Evolutionary conservation across 2,888 invertebrate species (phyloP).

Genomic region (Andrena hattorfiana): DNA sequence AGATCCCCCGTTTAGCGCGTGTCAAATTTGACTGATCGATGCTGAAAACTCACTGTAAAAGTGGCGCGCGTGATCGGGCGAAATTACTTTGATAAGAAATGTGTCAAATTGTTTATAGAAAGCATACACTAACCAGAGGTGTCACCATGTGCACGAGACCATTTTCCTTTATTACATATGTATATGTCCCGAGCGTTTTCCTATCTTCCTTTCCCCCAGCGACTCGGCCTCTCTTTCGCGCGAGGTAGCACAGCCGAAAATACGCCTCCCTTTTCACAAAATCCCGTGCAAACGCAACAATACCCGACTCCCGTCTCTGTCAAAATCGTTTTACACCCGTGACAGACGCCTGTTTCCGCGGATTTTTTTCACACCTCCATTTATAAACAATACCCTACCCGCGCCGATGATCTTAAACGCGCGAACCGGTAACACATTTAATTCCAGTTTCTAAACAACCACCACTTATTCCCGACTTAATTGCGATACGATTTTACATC

Average conservation of each 20-base stretch:
- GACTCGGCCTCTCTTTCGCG: slow-evolving; percentile 23
- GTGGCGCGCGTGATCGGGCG: neutral
- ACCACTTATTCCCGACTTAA: slow-evolving; percentile 58
- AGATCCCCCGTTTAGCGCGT: neutral
- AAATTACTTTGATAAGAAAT: slow-evolving; percentile 29
- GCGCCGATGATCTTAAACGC: slow-evolving; percentile 22
- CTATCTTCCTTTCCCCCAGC: slow-evolving; percentile 24
- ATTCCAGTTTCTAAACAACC: slow-evolving; percentile 40
- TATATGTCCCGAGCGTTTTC: slow-evolving; percentile 41
- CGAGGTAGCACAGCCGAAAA: slow-evolving; percentile 18
- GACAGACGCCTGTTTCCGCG: slow-evolving; percentile 77
- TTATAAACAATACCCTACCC: slow-evolving; percentile 27
- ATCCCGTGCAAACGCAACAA: slow-evolving; percentile 29
- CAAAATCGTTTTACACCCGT: slow-evolving; percentile 65
- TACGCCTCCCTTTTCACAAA: slow-evolving; percentile 5
- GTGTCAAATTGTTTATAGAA: slow-evolving; percentile 63
- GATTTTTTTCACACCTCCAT: slow-evolving; percentile 66
- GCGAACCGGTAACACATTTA: slow-evolving; percentile 43
- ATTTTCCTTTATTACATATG: slow-evolving; percentile 65
- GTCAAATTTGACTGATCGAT: slow-evolving; percentile 2
- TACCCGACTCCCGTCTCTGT: slow-evolving; percentile 54
- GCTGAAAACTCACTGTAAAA: neutral
- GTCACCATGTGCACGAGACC: slow-evolving; percentile 80
- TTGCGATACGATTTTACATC: slow-evolving; percentile 70
- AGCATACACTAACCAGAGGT: slow-evolving; percentile 77